Conservation (phyloP, 2,113 vertebrate species). For the Zootoca vivipara region DNA sequence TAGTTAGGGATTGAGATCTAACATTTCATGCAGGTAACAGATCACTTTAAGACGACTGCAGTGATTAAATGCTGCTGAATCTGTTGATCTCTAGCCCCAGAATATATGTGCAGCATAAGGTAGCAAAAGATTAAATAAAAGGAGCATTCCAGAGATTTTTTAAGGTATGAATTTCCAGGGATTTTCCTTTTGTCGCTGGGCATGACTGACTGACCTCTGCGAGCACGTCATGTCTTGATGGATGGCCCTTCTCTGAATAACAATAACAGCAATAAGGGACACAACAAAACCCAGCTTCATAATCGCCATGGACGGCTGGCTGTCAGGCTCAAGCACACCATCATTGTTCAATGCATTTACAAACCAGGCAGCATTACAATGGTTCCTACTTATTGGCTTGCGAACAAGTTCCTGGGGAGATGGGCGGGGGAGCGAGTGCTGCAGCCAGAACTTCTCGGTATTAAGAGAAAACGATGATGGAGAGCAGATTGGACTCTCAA, state of each 20-base stretch:
- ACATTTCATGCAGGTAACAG: neutral
- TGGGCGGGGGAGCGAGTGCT: conserved; percentile 25
- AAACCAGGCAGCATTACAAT: conserved; percentile 73
- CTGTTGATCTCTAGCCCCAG: conserved; percentile 47
- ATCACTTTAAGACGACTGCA: conserved; percentile 29
- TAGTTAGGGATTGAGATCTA: neutral
- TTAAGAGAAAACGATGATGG: conserved; percentile 28
- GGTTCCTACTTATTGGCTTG: conserved; percentile 61
- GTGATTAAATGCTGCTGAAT: conserved; percentile 50
- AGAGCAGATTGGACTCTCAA: conserved; percentile 44
- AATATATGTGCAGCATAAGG: conserved; percentile 45
- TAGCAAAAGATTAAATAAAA: conserved; percentile 57
- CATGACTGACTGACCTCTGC: conserved; percentile 71
- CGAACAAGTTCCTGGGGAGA: conserved; percentile 52
- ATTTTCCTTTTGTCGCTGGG: conserved; percentile 48
- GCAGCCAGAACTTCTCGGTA: conserved; percentile 37
- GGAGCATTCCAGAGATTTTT: conserved; percentile 60
- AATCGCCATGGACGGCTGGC: conserved; percentile 61
- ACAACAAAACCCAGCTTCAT: conserved; percentile 58
- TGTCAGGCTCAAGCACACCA: conserved; percentile 53
- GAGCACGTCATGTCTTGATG: conserved; percentile 58
- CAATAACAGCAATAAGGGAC: conserved; percentile 57
- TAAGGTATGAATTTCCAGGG: conserved; percentile 53
- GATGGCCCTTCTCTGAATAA: conserved; percentile 71
- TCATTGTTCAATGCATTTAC: conserved; percentile 64